Percentiles rank a stretch among this genome's conserved stretches.
Conservation (phyloP, 2,113 vertebrate genomes). For the Coptodon bakossiorum region DNA sequence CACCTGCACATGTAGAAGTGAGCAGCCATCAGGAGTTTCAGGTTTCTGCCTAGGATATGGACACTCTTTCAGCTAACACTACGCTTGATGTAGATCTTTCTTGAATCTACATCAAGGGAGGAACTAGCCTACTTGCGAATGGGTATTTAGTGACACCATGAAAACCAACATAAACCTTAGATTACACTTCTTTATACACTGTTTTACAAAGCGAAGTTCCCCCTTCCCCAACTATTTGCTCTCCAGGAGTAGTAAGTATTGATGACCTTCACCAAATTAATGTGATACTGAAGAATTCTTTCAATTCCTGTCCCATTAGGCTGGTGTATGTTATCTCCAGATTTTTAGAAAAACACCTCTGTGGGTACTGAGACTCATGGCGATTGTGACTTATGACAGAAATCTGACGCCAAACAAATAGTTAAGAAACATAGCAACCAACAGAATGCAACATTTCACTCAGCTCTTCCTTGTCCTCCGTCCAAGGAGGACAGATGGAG, state of each 20-base stretch:
- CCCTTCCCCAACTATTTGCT: not conserved
- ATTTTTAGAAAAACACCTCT: not conserved
- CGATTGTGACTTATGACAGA: not conserved
- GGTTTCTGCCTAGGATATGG: not conserved
- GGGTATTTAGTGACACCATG: not conserved
- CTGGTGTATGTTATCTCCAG: not conserved
- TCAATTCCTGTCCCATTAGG: not conserved
- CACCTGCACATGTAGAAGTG: not conserved
- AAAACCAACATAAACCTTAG: not conserved
- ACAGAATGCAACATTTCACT: not conserved
- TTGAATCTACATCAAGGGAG: not conserved
- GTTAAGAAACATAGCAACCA: not conserved
- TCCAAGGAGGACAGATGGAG: not conserved
- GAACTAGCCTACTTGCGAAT: not conserved
- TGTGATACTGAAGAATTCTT: not conserved
- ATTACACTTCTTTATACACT: not conserved
- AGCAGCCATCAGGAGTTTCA: not conserved
- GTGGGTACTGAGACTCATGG: not conserved
- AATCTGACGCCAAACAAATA: not conserved
- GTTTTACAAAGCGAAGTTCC: not conserved
- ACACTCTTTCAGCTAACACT: not conserved
- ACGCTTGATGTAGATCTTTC: not conserved
- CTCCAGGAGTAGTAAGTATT: not conserved
- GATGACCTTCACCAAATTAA: not conserved
- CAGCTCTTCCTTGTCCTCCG: not conserved